Base-by-base conservation (phyloP, 2,113 vertebrate species). In the Megaceryle torquata region DNA sequence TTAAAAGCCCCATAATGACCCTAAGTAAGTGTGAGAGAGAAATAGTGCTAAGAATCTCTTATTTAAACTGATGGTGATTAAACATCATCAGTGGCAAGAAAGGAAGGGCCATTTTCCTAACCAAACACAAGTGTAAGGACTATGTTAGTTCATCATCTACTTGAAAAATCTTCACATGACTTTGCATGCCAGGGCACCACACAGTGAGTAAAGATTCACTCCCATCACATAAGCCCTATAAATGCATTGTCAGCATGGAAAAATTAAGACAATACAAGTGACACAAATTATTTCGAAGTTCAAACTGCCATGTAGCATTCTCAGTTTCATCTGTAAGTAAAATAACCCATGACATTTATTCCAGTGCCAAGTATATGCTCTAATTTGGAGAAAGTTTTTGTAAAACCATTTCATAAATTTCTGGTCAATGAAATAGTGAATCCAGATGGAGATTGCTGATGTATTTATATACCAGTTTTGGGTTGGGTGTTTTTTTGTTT, bases 381-480 rank as follows among this genome's bases (percentile, higher is more conserved):
- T 76, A 78, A 78, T 84, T 91, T 61, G 76, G 44, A 72, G 81
- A 68, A 68, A 9, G 3, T 5, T 86, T 91, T 75, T 64, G 22
- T 77, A 71, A 83, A 88, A 86, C 17, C 5, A 68, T 85, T 78
- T 56, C 46, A 83, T 69, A 83, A 51, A 64, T 91, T 85, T 85
- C 21, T 24, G 39, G 46, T 74, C n/a, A 78, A 50, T 88, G 50
- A 82, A 96, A 88, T 93, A 90, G 41, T 86, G 51, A 91, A 91
- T 78, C 15, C 26, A 13, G 63, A 86, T 81, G 60, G 82, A 91
- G 17, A 50, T 54, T n/a, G 16, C 20, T 83, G 56, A 83, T 78
- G 11, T 68, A 61, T 84, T 93, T 71, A 61, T 64, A 69, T 37
- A 39, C 15, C 5, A 9, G 15, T 53, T 53, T 53, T 28, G 25